phyloP scores from a whole-genome alignment of 2,797 vertebrate genomes.

The Neopelma chrysocephalum region DNA sequence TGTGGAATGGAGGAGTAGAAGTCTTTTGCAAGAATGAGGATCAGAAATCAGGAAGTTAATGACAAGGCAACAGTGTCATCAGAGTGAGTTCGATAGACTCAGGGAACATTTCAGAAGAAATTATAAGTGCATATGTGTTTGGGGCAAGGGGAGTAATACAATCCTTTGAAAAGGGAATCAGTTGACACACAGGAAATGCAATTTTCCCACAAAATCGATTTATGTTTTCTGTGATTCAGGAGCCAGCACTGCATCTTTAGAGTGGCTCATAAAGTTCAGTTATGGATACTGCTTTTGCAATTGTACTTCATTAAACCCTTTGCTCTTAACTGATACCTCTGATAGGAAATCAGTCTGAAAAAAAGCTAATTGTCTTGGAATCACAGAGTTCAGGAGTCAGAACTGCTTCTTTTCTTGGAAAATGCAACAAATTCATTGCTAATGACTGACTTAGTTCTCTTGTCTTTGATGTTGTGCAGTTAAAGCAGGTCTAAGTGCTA shows the following conservation, averaged over 20 bases:
- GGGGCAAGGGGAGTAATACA: background rate
- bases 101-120: background rate
- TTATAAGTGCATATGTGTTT: background rate
- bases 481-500: background rate
- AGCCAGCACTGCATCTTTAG: background rate
- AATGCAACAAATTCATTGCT: background rate
- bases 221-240: background rate
- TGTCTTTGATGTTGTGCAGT: background rate
- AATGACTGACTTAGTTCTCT: background rate
- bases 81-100: background rate
- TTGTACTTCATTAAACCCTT: background rate
- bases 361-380: background rate
- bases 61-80: background rate
- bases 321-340: background rate
- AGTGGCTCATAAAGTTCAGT: background rate
- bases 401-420: background rate
- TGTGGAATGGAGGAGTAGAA: background rate
- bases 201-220: background rate
- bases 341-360: background rate
- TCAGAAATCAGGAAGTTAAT: background rate
- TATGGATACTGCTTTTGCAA: background rate
- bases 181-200: background rate
- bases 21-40: background rate
- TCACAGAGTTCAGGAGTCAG: background rate
- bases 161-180: background rate